These are phyloP conservation scores for Leistus spinibarbis DNA, from an alignment of 2,888 invertebrate genomes.

Conservation along the genomic window DNA sequence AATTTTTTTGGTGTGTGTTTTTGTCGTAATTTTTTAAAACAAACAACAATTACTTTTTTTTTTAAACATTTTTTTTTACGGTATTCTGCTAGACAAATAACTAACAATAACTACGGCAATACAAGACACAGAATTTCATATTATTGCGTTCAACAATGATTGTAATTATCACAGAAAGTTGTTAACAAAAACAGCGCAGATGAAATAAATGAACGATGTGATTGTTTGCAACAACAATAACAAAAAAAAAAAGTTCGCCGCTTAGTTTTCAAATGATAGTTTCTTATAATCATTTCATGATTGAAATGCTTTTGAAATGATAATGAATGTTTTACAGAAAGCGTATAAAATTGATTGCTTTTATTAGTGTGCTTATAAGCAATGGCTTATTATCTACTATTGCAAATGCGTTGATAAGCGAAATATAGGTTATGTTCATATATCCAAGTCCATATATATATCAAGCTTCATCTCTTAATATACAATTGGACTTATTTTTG, in stretches of 20 bases:
- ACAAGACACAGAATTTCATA: slow-evolving; percentile 58
- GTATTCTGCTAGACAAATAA: slow-evolving; percentile 49
- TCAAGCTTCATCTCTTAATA: too few relatives aligned
- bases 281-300: too few relatives aligned
- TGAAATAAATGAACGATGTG: slow-evolving; percentile 5
- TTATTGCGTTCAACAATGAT: slow-evolving; percentile 59
- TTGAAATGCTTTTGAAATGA: slow-evolving; percentile 27
- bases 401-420: neutral
- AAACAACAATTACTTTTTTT: slow-evolving; percentile 28
- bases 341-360: neutral
- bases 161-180: slow-evolving; percentile 60
- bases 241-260: too few relatives aligned
- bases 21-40: slow-evolving; percentile 16
- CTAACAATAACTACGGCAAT: slow-evolving; percentile 56
- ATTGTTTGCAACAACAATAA: too few relatives aligned
- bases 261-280: too few relatives aligned
- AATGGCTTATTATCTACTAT: neutral
- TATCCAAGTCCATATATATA: too few relatives aligned
- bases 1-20: neutral
- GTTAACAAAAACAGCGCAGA: slow-evolving; percentile 49
- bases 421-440: neutral
- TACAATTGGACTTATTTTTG: too few relatives aligned
- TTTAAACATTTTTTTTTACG: neutral
- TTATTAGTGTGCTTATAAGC: neutral
- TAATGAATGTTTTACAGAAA: slow-evolving; percentile 20